Evolutionary conservation across 2,113 vertebrate genomes (phyloP), one percentile per base, ranked within the genome.

Genomic region (human (Homo sapiens)): DNA sequence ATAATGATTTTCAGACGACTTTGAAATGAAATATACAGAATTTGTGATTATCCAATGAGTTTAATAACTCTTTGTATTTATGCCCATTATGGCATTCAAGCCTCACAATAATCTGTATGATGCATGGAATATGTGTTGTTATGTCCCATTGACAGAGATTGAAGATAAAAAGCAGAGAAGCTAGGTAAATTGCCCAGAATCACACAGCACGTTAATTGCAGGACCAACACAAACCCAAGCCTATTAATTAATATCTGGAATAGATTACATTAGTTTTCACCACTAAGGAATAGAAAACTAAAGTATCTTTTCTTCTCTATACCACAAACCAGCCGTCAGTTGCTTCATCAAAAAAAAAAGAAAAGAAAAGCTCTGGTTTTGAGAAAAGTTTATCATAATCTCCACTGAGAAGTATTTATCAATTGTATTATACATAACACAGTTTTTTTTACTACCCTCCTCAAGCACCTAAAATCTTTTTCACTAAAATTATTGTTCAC

Each of bases 1-100:
- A 75, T 86, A 43, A 89, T 81, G 23, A 52, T 79, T 90, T 55
- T 75, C 35, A 93, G 64, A 25, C 7, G 57, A 81, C 57, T 97
- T 93, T 91, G 40, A 95, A 95, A 93, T n/a, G 80, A 95, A 52
- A 59, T 83, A 66, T 52, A 73, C 1, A 64, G 80, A 79, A 61
- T 48, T 75, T 94, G 45, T 50, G 9, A 70, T 78, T 20, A 96
- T 83, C 45, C 25, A 23, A 52, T 61, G 45, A 90, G n/a, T 79
- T 95, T 73, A 90, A 38, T 64, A 94, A 50, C 22, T 30, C 61
- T 93, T 43, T 87, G 30, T 75, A 38, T 90, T 48, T 80, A 82
- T 40, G 76, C 27, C 6, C 1, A 38, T 73, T 68, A 88, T 80
- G 27, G 84, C n/a, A 85, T 76, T 90, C 52, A 61, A 88, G 11